Base-by-base conservation (phyloP, 2,888 invertebrate genomes). In the Dastarcus helophoroides region DNA sequence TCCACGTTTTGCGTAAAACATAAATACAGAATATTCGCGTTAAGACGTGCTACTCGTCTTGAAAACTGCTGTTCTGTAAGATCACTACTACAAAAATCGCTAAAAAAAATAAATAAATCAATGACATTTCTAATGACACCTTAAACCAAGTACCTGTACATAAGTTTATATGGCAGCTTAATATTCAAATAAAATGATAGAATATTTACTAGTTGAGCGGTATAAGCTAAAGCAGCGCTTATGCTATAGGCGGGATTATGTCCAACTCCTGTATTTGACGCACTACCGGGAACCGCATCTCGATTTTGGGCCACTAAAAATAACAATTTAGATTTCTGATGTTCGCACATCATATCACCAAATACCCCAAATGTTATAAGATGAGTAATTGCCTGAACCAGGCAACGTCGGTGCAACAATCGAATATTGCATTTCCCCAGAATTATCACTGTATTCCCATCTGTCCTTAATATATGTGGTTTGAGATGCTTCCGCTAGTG, bases 401-500 rank as follows among this genome's bases (percentile, higher is more conserved):
- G 85, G 84, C 41, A 88, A 59, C 46, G 80, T 79, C 0, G 91
- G 85, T n/a, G 81, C 80, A 19, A 85, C 82, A 39, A 93, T 81
- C 25, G 72, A 68, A 59, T 80, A 79, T 45, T 79, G 76, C 40
- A 73, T 62, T 56, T 83, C 79, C 37, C 73, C 69, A 25, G 71
- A 71, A 45, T 73, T 73, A 50, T 78, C 79, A 22, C 71, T 67
- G 68, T 64, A 81, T 51, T 84, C 72, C 86, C 90, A 84, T 45
- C 73, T 76, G 50, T 83, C 79, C 56, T 81, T 66, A 53, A 89
- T 73, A 58, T 86, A 78, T 38, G 85, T 71, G 46, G 82, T 79
- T 61, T 83, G 75, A 26, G 78, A 74, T 15, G 83, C 81, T 54
- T 83, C 82, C 6, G 80, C 78, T 29, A 60, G 37, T 26, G 56